These are phyloP conservation scores for Psophia crepitans DNA, from an alignment of 2,113 vertebrate genomes.

Conservation along the genomic window DNA sequence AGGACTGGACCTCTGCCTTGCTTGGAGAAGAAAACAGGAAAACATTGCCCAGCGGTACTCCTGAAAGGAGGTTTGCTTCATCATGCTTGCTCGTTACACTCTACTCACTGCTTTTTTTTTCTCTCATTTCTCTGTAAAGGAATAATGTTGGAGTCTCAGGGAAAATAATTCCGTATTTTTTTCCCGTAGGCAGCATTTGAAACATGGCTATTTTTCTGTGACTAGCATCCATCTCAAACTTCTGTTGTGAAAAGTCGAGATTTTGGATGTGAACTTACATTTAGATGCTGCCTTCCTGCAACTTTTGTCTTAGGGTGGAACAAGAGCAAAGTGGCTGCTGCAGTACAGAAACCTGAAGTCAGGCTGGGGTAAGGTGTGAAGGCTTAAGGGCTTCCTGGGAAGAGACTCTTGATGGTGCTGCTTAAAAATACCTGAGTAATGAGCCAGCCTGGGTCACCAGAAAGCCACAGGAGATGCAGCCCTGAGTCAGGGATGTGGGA, in stretches of 20 bases:
- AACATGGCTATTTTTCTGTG: background rate
- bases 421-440: background rate
- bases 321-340: background rate
- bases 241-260: background rate
- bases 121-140: background rate
- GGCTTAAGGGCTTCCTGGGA: background rate
- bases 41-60: background rate
- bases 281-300: background rate
- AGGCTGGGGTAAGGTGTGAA: background rate
- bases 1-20: background rate
- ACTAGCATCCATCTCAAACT: background rate
- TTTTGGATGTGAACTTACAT: background rate
- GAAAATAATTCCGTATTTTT: background rate
- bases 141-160: background rate
- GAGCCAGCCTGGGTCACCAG: accelerated
- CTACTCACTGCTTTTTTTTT: background rate
- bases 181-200: background rate
- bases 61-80: background rate
- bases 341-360: background rate
- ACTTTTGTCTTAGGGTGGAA: background rate
- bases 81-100: background rate
- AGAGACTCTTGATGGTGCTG: background rate
- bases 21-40: background rate
- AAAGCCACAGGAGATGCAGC: accelerated
- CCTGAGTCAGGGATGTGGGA: background rate